Base-by-base conservation (phyloP, 2,797 vertebrate genomes). In the Crenichthys baileyi region DNA sequence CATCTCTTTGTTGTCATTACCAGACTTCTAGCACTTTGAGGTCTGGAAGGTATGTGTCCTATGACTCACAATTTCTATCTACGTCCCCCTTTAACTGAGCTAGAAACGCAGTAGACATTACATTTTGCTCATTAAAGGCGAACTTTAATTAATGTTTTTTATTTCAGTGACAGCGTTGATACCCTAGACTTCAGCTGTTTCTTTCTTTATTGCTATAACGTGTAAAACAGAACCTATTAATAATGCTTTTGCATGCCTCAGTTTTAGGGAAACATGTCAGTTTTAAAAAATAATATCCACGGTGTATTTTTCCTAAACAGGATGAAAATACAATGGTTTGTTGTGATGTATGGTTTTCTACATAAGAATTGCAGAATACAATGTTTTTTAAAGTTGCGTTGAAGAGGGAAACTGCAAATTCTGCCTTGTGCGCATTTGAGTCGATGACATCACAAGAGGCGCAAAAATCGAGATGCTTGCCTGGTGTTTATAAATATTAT, bases 1-100 rank as follows among this genome's bases (percentile, higher is more conserved):
- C 7, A 12, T 13, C 7, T 31, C 53, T n/a, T 36, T 53, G 7
- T n/a, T 24, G 26, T 22, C 20, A 36, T 22, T 22, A 22, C 2
- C 12, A 48, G 31, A 39, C 31, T 41, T 51, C 29, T 13, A 41
- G 24, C 46, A 13, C 31, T 26, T 18, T 63, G 61, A 75, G 20
- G 26, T 46, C 26, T 76, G 48, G 36, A 41, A 72, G 79, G 79
- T 76, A 76, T 44, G 72, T 67, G 26, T 36, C 26, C 36, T 50
- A 51, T 65, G 2, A 48, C 65, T 15, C 39, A n/a, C 39, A 7
- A 5, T 24, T 24, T 68, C 41, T 68, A 13, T 41, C 9, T 4
- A 12, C 24, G 29, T 18, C 60, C 29, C 29, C 31, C 60, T 7
- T 63, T 8, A 39, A 8, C 18, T 20, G 63, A 36, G 63, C 63